Evolutionary conservation across 35 echinoderm and acorn worm species (phyloP).

Genomic region (Apostichopus japonicus): DNA sequence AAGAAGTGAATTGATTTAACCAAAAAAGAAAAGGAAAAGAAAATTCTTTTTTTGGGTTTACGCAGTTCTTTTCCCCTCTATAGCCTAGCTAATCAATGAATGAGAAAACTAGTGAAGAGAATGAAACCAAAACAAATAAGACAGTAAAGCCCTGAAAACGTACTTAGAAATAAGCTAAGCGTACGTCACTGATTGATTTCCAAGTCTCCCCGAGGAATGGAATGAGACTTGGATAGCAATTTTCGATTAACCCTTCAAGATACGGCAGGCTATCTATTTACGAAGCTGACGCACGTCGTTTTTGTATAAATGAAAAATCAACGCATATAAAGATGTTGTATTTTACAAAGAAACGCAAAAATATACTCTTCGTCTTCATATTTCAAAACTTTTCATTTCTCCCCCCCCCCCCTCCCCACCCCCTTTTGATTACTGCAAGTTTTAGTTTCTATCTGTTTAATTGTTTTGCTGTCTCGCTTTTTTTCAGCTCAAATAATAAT

Average conservation of each 20-base stretch:
- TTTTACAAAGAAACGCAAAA: too few relatives aligned
- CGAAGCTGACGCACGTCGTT: neutral
- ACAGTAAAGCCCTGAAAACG: neutral
- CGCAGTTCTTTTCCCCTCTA: neutral
- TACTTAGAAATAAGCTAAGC: neutral
- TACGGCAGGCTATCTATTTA: neutral
- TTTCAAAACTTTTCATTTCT: too few relatives aligned
- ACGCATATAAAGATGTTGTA: too few relatives aligned
- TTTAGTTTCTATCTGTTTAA: too few relatives aligned
- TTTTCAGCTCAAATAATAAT: too few relatives aligned
- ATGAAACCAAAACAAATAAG: neutral
- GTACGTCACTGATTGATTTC: conserved; percentile 48
- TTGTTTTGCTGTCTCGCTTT: too few relatives aligned
- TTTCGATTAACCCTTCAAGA: conserved; percentile 20
- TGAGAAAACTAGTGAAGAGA: neutral
- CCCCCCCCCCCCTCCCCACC: too few relatives aligned
- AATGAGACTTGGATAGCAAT: conserved; percentile 23
- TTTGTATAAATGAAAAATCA: neutral
- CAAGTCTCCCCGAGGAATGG: neutral
- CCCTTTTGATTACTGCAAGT: too few relatives aligned
- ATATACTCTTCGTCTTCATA: too few relatives aligned
- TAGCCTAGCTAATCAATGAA: conserved; percentile 1
- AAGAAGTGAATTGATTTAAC: neutral
- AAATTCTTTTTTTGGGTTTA: neutral
- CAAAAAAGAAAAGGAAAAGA: neutral